Base-by-base conservation (phyloP, 92 coral and sea anemone genomes). In the Virgularia gustaviana region DNA sequence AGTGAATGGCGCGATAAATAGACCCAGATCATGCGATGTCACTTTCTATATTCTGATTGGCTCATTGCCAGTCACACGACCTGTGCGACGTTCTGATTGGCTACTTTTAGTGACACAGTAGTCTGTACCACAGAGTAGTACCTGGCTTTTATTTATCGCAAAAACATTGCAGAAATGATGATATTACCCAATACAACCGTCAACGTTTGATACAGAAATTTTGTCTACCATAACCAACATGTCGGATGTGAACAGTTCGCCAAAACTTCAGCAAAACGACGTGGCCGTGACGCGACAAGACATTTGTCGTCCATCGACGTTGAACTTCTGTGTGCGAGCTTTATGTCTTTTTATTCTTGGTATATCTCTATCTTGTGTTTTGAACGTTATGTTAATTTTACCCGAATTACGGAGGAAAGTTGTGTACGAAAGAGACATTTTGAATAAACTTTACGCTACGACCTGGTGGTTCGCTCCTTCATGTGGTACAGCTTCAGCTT, bases 391-490 rank as follows among this genome's bases (percentile, higher is more conserved):
- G 81, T 87, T 96, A 16, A 75, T 87, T 30, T 78, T 87, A 78
- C 95, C 96, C 24, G 99, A 94, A 59, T 88, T 89, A 9, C 76
- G 89, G 86, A 81, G 84, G 74, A 83, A 82, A 68, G 96, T 82
- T 35, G 84, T 77, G 20, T 57, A 87, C 67, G 94, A 89, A 57
- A 70, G 85, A 56, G 96, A 84, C 78, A 80, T 94, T 45, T 59
- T 94, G 44, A 83, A 77, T 22, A 85, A 83, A 67, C 86, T 94
- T 13, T 90, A 86, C 65, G 81, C 96, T 47, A 75, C 91, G 42
- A 85, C 82, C 32, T 94, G 96, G 94, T 94, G 99, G 99, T 89
- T 94, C 52, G 88, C 99, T 47, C 99, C 96, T 2, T 86, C 91
- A 0, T 94, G 94, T 53, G 99, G 99, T 5, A 90, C 96, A 33